Conservation (phyloP, 2,113 vertebrate genomes). For the Sinocyclocheilus anophthalmus region DNA sequence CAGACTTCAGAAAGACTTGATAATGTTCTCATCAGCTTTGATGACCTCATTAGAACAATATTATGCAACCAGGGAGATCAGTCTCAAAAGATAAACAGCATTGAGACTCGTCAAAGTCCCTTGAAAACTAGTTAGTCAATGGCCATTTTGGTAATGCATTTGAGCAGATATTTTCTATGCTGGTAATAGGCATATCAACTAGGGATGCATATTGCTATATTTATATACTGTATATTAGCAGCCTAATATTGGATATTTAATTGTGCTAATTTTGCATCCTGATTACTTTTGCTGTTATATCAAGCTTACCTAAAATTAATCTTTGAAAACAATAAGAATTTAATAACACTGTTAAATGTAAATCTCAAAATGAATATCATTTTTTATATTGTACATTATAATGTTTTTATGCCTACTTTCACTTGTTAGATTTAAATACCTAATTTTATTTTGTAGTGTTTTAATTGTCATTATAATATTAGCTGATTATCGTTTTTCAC, state of each 20-base stretch:
- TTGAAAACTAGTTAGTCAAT: neutral
- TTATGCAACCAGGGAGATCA: neutral
- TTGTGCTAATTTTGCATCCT: neutral
- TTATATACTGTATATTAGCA: neutral
- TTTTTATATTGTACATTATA: neutral
- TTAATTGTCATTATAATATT: neutral
- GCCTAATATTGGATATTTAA: neutral
- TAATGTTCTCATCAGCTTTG: neutral
- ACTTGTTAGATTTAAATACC: neutral
- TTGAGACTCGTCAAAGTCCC: neutral
- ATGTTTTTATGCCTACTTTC: neutral
- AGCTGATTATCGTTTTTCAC: neutral
- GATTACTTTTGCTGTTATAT: neutral
- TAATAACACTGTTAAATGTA: neutral
- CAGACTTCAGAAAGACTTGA: slow-evolving; percentile 12
- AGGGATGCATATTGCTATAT: neutral
- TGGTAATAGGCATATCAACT: neutral
- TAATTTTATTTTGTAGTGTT: too few species aligned
- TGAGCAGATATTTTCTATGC: neutral
- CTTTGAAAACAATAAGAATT: neutral
- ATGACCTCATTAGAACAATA: slow-evolving; percentile 25
- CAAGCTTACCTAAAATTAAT: neutral
- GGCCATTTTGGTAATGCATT: neutral
- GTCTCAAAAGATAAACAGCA: neutral
- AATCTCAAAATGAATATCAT: neutral